These are phyloP conservation scores for Chelmon rostratus DNA, from an alignment of 2,797 vertebrate genomes.

Conservation along the genomic window DNA sequence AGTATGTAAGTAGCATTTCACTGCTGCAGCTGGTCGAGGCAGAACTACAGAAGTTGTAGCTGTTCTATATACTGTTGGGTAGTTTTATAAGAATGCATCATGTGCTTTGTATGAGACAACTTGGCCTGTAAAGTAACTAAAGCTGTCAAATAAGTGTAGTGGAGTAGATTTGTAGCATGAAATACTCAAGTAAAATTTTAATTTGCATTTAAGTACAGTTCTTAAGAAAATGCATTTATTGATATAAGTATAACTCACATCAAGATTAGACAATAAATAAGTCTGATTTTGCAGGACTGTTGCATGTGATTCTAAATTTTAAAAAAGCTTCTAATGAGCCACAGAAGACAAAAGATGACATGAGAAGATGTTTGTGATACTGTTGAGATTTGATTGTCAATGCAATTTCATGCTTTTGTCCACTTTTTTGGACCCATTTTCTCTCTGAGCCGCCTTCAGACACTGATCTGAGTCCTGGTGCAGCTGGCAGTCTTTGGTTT, in stretches of 20 bases:
- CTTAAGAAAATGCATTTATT: not conserved
- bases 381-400: not conserved
- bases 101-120: not conserved
- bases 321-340: not conserved
- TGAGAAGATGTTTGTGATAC: not conserved
- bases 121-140: not conserved
- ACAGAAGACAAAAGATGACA: not conserved
- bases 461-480: not conserved
- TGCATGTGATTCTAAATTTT: not conserved
- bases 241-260: not conserved
- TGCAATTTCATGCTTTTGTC: not conserved
- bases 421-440: not conserved
- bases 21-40: not conserved
- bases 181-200: not conserved
- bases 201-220: not conserved
- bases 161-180: no score
- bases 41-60: not conserved
- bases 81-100: not conserved
- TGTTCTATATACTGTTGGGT: no score
- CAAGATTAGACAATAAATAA: not conserved
- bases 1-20: not conserved
- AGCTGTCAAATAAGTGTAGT: not conserved
- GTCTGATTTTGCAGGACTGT: not conserved
- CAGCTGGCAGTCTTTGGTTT: constrained; percentile 1
- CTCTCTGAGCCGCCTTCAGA: not conserved